Conservation (phyloP, 1,140 invertebrate species). For the Sweltsa coloradensis region DNA sequence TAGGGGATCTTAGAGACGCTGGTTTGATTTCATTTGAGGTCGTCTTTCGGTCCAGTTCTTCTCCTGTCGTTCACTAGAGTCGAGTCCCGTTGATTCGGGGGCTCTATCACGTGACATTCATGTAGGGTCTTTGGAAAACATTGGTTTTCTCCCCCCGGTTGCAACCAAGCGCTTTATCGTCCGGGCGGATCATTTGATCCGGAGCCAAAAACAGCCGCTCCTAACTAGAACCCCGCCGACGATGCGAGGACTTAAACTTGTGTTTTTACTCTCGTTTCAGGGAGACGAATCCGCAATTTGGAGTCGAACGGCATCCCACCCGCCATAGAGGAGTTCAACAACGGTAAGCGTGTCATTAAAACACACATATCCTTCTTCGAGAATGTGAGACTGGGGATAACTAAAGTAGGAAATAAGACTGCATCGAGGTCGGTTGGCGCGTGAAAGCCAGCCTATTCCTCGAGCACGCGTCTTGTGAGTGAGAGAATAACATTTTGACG, state of each 20-base stretch:
- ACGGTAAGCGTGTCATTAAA: constrained; percentile 6
- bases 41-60: too few species aligned
- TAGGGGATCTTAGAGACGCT: too few species aligned
- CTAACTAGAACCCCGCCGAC: background rate
- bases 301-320: constrained; percentile 14
- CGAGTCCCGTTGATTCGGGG: too few species aligned
- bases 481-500: too few species aligned
- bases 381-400: too few species aligned
- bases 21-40: too few species aligned
- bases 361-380: too few species aligned
- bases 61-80: too few species aligned
- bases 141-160: background rate
- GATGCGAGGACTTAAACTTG: background rate
- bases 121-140: background rate
- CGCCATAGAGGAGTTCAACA: constrained; percentile 15
- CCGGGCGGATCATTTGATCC: background rate
- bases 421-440: too few species aligned
- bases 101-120: background rate
- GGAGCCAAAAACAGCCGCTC: background rate
- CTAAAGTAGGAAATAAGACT: too few species aligned
- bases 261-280: constrained; percentile 11
- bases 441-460: too few species aligned
- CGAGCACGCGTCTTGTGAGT: too few species aligned
- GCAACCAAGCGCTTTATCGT: background rate
- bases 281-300: constrained; percentile 9